phyloP scores from a whole-genome alignment of 2,797 vertebrate genomes.

The Margarornis squamiger region DNA sequence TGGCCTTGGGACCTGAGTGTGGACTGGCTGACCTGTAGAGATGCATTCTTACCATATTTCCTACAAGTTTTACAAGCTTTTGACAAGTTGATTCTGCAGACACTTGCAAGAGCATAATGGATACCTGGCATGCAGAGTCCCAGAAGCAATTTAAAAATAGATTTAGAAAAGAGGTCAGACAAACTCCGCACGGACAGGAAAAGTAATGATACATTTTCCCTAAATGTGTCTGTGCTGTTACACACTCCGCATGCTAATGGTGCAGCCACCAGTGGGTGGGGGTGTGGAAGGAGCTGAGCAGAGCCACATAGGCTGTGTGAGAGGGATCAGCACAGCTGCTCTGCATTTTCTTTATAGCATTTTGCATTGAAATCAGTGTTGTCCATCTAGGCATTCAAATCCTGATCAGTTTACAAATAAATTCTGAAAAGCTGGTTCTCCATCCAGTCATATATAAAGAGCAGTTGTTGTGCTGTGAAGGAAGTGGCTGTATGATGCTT shows the following conservation, averaged over 20 bases:
- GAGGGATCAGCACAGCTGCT: background rate
- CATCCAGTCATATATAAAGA: background rate
- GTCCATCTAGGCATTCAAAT: background rate
- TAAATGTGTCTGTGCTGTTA: conserved; percentile 16
- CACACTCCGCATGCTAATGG: conserved; percentile 15
- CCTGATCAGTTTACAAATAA: background rate
- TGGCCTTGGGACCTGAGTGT: background rate
- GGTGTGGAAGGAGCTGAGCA: background rate
- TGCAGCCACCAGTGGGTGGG: rapidly evolving
- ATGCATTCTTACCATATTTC: background rate
- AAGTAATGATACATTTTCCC: conserved; percentile 65
- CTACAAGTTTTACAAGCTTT: background rate
- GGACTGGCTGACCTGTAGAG: background rate
- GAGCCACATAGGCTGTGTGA: background rate
- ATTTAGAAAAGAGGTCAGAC: conserved; percentile 70
- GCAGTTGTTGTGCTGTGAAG: background rate
- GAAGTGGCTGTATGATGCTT: background rate
- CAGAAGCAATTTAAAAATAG: conserved; percentile 75
- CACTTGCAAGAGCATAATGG: background rate
- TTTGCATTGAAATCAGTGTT: background rate
- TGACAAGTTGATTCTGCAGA: background rate
- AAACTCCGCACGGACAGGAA: conserved; percentile 58
- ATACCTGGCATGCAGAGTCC: conserved; percentile 67
- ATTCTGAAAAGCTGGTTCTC: background rate
- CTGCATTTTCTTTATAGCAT: background rate